These are phyloP conservation scores for Morelia viridis DNA, from an alignment of 2,797 vertebrate species.

Conservation along the genomic window DNA sequence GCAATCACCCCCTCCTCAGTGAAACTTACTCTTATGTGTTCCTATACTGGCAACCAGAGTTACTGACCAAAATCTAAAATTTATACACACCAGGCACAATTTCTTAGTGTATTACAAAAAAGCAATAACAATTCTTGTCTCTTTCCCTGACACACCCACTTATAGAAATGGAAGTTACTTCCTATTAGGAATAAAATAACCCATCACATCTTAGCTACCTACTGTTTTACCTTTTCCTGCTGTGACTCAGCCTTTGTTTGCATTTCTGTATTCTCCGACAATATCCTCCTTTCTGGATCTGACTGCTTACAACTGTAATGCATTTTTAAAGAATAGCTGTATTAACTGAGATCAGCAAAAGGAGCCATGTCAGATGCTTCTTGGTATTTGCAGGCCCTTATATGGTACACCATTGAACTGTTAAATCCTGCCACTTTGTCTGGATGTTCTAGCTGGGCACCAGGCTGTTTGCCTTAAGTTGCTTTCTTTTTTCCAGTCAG, in stretches of 20 bases:
- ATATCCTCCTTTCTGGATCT: background rate
- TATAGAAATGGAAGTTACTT: background rate
- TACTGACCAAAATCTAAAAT: background rate
- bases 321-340: slow-evolving; percentile 15
- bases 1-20: background rate
- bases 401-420: background rate
- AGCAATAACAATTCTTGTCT: background rate
- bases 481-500: background rate
- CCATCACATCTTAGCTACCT: background rate
- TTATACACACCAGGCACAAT: background rate
- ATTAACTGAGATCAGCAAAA: background rate
- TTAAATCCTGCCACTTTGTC: background rate
- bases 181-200: background rate
- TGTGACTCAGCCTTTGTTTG: background rate
- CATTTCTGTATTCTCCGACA: background rate
- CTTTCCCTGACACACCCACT: background rate
- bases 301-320: slow-evolving; percentile 3
- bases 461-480: background rate
- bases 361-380: background rate
- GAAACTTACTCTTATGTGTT: background rate
- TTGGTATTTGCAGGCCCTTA: background rate
- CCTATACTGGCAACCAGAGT: background rate
- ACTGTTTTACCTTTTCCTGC: background rate
- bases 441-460: background rate
- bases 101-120: background rate